Evolutionary conservation across 2,113 vertebrate genomes (phyloP), one percentile per base, ranked within the genome.

Genomic region (Elachura formosa): DNA sequence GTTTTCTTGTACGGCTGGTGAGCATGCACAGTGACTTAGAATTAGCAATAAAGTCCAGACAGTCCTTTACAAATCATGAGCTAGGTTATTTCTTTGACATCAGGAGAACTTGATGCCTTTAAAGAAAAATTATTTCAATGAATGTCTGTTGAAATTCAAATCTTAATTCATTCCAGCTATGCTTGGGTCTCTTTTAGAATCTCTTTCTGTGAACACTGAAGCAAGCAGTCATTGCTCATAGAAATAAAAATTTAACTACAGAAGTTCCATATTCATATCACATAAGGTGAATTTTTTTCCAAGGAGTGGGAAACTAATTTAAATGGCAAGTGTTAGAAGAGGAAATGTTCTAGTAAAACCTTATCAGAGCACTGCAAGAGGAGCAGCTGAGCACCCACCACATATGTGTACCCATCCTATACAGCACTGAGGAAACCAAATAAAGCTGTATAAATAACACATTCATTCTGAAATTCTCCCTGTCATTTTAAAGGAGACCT

Each of bases 121-220:
- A 83, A 84, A 94, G 34, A 76, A 88, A 81, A 73, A 55, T 15
- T 5, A 14, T 76, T 94, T 61, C 71, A 74, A n/a, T 55, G 76
- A 81, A 84, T 75, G 20, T 12, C 72, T 84, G 28, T 28, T 74
- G 82, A 94, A 93, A 94, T 95, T 74, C 66, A 88, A 89, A 86
- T 90, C 72, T 77, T 62, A 58, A 81, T 93, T 93, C 34, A 81
- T 84, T 90, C 48, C 76, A 74, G 67, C 45, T 74, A 61, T 2
- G 6, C 75, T 71, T 67, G 28, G 46, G 33, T 28, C 48, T 46
- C 68, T 63, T 80, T 71, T 45, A 84, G 43, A 63, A 48, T 86
- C n/a, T 31, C 52, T 58, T 82, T 85, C 67, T 81, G n/a, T 77
- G 64, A 93, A 55, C 17, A 51, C 14, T 83, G 46, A 80, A 83